Evolutionary conservation across 1,140 invertebrate species (phyloP).

Genomic region (Mylabris phalerata): DNA sequence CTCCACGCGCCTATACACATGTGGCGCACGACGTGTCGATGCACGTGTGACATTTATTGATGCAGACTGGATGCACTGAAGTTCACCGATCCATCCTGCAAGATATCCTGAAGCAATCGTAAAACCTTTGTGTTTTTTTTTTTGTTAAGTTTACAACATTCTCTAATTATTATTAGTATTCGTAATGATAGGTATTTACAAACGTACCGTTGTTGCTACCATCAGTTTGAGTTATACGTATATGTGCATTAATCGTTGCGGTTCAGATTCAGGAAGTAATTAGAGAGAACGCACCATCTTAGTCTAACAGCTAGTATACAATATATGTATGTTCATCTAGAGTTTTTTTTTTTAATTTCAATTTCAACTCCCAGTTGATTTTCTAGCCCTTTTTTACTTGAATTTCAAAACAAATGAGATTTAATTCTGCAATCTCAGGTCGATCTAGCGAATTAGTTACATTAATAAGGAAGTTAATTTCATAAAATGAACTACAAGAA

Average conservation of each 20-base stretch:
- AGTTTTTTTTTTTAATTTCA: too few species aligned
- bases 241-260: conserved; percentile 13
- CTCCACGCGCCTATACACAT: conserved; percentile 21
- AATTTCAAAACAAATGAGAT: too few species aligned
- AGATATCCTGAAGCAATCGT: conserved; percentile 3
- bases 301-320: too few species aligned
- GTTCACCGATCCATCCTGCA: conserved; percentile 15
- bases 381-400: too few species aligned
- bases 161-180: conserved; percentile 12
- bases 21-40: conserved; percentile 28
- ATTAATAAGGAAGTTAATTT: too few species aligned
- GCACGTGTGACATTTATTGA: conserved; percentile 34
- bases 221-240: not conserved
- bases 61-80: conserved; percentile 25
- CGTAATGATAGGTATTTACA: conserved; percentile 12
- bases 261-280: conserved; percentile 11
- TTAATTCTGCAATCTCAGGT: too few species aligned
- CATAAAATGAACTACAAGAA: too few species aligned
- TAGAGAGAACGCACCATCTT: too few species aligned
- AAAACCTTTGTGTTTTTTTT: not conserved
- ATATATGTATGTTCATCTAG: too few species aligned
- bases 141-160: conserved; percentile 2
- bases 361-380: too few species aligned
- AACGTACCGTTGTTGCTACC: not conserved
- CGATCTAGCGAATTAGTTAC: too few species aligned